A percentile compares a stretch with the other conserved stretches of the same genome.
phyloP scores from a whole-genome alignment of 2,113 vertebrate species.

The Odocoileus virginianus region DNA sequence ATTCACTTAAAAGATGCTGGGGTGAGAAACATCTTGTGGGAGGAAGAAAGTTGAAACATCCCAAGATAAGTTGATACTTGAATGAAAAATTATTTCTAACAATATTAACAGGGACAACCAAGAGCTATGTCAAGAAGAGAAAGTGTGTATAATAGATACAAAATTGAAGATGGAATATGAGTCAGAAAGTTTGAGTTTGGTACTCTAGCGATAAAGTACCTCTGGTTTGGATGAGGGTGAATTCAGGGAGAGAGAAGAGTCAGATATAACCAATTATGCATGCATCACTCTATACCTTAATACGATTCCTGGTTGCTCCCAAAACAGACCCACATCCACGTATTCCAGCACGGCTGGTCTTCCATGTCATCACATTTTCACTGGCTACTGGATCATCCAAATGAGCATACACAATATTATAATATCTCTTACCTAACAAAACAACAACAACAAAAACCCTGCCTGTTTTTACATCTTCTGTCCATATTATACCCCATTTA shows the following conservation, averaged over 20 bases:
- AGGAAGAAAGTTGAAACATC: neutral
- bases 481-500: neutral
- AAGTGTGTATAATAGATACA: neutral
- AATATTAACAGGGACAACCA: neutral
- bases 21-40: neutral
- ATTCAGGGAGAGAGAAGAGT: neutral
- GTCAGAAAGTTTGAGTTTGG: neutral
- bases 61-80: neutral
- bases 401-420: neutral
- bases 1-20: neutral
- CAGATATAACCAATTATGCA: neutral
- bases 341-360: neutral
- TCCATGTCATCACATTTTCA: neutral
- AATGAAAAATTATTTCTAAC: neutral
- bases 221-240: neutral
- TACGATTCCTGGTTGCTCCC: neutral
- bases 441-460: neutral
- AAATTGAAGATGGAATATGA: neutral
- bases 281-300: neutral
- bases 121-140: neutral
- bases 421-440: neutral
- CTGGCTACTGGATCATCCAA: neutral
- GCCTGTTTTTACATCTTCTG: neutral
- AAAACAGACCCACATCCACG: neutral
- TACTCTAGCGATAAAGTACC: neutral